Percentiles rank a stretch among this genome's conserved stretches.
phyloP scores from a whole-genome alignment of 1,140 invertebrate genomes.

The Saccostrea echinata region DNA sequence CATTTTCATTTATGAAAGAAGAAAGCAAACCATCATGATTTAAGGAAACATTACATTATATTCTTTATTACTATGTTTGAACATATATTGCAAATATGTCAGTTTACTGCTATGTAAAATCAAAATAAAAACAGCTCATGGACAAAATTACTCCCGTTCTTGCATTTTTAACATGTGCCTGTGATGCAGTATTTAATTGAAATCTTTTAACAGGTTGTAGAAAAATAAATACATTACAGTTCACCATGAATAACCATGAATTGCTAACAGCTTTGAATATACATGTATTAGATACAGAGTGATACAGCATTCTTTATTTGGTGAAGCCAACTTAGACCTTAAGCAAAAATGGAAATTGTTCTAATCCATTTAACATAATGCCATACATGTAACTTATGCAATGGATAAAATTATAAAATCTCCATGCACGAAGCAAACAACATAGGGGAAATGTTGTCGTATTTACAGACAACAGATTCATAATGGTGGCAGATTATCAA shows the following conservation, averaged over 20 bases:
- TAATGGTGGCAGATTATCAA: background rate
- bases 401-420: background rate
- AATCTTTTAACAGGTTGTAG: background rate
- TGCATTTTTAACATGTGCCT: background rate
- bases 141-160: background rate
- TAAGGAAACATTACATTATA: background rate
- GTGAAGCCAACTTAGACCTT: background rate
- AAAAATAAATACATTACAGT: conserved; percentile 4
- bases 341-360: background rate
- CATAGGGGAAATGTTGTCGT: background rate
- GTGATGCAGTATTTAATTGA: background rate
- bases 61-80: background rate
- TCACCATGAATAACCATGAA: background rate
- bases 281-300: background rate
- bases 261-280: conserved; percentile 10
- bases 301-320: background rate
- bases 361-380: background rate
- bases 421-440: background rate
- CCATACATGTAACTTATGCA: background rate
- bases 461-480: background rate
- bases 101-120: background rate
- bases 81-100: background rate
- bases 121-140: background rate
- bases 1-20: no score
- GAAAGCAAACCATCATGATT: no score